phyloP scores from a whole-genome alignment of 2,113 vertebrate species.

The Prochilodus magdalenae region DNA sequence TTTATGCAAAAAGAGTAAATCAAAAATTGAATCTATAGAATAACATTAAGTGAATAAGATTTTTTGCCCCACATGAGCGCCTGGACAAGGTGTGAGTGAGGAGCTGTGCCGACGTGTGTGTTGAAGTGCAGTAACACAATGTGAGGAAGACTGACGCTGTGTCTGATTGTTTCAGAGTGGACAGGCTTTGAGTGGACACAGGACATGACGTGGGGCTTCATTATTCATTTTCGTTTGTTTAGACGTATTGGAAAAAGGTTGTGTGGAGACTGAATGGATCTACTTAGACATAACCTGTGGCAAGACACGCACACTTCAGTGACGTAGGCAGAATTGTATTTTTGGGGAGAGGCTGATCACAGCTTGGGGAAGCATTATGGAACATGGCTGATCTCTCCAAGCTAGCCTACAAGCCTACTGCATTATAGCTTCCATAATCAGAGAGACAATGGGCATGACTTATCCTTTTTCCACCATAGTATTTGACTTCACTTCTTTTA shows the following conservation, averaged over 20 bases:
- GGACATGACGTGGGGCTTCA: slow-evolving; percentile 49
- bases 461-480: too few relatives aligned
- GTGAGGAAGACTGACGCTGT: slow-evolving; percentile 69
- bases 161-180: slow-evolving; percentile 67
- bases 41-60: too few relatives aligned
- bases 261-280: slow-evolving; percentile 3
- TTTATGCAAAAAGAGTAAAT: too few relatives aligned
- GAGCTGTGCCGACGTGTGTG: neutral
- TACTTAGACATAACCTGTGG: slow-evolving; percentile 7
- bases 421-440: too few relatives aligned
- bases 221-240: slow-evolving; percentile 20
- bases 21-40: too few relatives aligned
- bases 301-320: neutral
- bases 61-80: too few relatives aligned
- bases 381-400: too few relatives aligned
- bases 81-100: neutral
- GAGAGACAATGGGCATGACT: too few relatives aligned
- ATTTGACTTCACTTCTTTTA: too few relatives aligned
- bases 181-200: slow-evolving; percentile 59
- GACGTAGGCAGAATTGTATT: neutral
- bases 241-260: neutral
- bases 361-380: too few relatives aligned
- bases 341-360: neutral
- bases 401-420: too few relatives aligned
- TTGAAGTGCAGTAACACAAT: slow-evolving; percentile 70